phyloP scores from a whole-genome alignment of 2,113 vertebrate genomes.

The Periophthalmus modestus region DNA sequence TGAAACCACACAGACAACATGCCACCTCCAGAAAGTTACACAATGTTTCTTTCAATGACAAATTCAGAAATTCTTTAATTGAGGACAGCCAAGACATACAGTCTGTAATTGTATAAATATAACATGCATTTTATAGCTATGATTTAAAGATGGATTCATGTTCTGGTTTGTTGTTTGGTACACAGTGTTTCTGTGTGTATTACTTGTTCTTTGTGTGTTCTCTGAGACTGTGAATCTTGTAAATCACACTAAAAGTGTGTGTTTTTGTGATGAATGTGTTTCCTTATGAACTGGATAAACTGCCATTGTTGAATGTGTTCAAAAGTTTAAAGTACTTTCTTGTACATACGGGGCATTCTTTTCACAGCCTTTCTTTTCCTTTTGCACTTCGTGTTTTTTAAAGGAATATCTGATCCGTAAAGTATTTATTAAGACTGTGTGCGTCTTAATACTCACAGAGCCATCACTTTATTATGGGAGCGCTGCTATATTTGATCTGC shows the following conservation, averaged over 20 bases:
- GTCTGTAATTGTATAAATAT: no score
- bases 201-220: neutral
- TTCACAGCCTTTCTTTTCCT: neutral
- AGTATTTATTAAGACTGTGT: neutral
- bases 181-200: neutral
- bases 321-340: neutral
- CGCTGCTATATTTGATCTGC: neutral
- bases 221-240: no score
- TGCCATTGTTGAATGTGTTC: neutral
- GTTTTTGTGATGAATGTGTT: neutral
- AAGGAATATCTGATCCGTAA: neutral
- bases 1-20: no score
- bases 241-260: neutral
- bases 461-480: conserved; percentile 14
- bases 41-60: no score
- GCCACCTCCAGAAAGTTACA: no score
- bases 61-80: no score
- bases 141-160: no score
- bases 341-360: neutral
- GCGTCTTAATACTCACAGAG: neutral
- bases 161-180: no score
- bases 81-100: no score
- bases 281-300: neutral
- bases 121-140: no score
- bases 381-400: neutral